Percentiles rank a stretch among this genome's conserved stretches.
phyloP scores from a whole-genome alignment of 1,140 invertebrate species.

The Hesperophylax magnus region DNA sequence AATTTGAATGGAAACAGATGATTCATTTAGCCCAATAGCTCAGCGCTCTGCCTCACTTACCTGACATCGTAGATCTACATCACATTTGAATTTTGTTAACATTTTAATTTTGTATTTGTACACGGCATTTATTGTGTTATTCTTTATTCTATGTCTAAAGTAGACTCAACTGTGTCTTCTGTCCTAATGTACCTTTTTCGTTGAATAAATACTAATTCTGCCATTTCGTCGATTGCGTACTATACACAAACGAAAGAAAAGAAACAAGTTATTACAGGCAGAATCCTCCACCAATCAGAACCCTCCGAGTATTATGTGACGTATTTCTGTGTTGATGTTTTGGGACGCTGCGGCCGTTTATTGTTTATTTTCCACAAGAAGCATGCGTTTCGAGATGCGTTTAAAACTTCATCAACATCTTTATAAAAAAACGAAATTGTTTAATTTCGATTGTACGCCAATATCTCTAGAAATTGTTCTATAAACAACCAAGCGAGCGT shows the following conservation, averaged over 20 bases:
- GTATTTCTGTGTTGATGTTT: constrained; percentile 6
- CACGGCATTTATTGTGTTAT: too few species aligned
- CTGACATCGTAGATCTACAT: too few species aligned
- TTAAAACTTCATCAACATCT: not conserved
- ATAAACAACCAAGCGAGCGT: not conserved
- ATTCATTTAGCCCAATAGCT: too few species aligned
- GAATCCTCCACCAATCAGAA: not conserved
- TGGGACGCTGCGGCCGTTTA: not conserved
- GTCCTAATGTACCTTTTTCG: too few species aligned
- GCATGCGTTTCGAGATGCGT: not conserved
- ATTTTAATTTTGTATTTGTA: too few species aligned
- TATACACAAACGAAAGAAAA: not conserved
- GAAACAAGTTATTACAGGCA: constrained; percentile 20
- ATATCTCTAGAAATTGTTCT: not conserved
- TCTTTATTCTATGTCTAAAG: too few species aligned
- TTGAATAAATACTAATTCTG: not conserved
- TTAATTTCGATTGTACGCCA: not conserved
- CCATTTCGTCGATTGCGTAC: not conserved
- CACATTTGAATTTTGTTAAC: too few species aligned
- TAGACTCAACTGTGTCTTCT: too few species aligned
- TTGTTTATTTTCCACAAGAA: not conserved
- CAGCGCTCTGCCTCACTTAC: too few species aligned
- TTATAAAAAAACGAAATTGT: not conserved
- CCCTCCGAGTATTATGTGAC: not conserved
- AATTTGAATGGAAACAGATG: too few species aligned